A percentile compares a stretch with the other conserved stretches of the same genome.
These are phyloP conservation scores for Nomada goodeniana DNA, from an alignment of 2,888 invertebrate genomes.

Conservation along the genomic window DNA sequence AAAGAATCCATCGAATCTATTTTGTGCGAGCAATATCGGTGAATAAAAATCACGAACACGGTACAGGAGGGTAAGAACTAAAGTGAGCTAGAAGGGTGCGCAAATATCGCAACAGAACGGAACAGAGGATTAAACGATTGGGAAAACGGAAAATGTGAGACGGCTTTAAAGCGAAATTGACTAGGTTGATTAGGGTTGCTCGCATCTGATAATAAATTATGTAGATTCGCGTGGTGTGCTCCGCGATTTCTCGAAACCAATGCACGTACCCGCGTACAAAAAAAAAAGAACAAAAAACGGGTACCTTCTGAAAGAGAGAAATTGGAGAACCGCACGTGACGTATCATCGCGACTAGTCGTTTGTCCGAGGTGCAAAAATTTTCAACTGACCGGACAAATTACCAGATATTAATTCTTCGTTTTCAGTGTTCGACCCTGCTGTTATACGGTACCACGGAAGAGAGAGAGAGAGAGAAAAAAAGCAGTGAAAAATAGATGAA, in stretches of 20 bases:
- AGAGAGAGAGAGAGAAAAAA: no score
- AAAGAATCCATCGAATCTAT: no score
- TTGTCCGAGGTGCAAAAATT: conserved; percentile 25
- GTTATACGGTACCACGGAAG: neutral
- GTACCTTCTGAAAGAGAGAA: conserved; percentile 30
- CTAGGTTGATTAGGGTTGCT: neutral
- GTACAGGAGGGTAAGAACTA: no score
- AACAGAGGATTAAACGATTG: no score
- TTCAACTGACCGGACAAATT: conserved; percentile 33
- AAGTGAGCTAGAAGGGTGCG: no score
- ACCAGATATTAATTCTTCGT: conserved; percentile 43
- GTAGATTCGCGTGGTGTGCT: conserved; percentile 42
- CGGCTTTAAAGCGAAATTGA: conserved; percentile 2
- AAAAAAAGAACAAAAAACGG: neutral
- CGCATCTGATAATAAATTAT: conserved; percentile 59
- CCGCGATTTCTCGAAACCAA: conserved; percentile 30
- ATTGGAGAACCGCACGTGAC: conserved; percentile 38
- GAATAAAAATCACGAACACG: no score
- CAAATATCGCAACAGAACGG: neutral
- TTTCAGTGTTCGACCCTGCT: neutral
- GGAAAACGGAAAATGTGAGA: neutral
- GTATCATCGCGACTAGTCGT: conserved; percentile 23
- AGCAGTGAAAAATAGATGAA: neutral
- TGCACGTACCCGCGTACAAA: neutral
- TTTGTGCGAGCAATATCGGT: no score